Base-by-base conservation (phyloP, 2,113 vertebrate species). In the Sigmodon hispidus region DNA sequence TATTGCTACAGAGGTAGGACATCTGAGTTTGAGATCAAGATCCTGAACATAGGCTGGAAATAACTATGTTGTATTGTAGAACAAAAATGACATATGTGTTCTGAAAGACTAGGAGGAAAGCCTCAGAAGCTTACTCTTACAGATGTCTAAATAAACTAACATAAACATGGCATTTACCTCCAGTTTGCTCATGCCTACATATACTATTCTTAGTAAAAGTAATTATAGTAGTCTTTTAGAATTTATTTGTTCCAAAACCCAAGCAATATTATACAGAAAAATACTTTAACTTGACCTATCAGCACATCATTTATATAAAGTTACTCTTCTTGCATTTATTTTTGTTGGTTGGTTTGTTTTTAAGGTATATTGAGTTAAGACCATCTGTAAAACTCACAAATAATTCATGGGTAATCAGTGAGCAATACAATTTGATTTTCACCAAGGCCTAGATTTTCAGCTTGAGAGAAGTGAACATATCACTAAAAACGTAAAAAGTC, bases 61-160 rank as follows among this genome's bases (percentile, higher is more conserved):
- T 43, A 87, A 91, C 22, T 48, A 26, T 67, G 96, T 89, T 89
- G 29, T 52, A 96, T 55, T 94, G 79, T 95, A 63, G 52, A 29
- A 0, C 16, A 97, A 96, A 77, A 95, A 94, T 95, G 72, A 97
- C 59, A 96, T 94, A 97, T 93, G 83, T 52, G 2, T 89, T 92
- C 57, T 34, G 63, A 94, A 96, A 87, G 86, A 94, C 7, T 36
- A 95, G 40, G n/a, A 94, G 26, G 31, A 73, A 96, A 96, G 89
- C 36, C 12, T 17, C 79, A 79, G 21, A 55, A 26, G 80, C 85
- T 93, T 94, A 94, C 84, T 55, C 57, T 91, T 93, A 89, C 17
- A 26, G 81, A 79, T 84, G 95, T 90, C 48, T 69, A 72, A 91
- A 59, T 65, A n/a, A 94, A 22, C n/a, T 63, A 89, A 91, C 31